Percentiles rank a stretch among this genome's conserved stretches.
Evolutionary conservation across 2,113 vertebrate genomes (phyloP).

Genomic region (Grammomys surdaster): DNA sequence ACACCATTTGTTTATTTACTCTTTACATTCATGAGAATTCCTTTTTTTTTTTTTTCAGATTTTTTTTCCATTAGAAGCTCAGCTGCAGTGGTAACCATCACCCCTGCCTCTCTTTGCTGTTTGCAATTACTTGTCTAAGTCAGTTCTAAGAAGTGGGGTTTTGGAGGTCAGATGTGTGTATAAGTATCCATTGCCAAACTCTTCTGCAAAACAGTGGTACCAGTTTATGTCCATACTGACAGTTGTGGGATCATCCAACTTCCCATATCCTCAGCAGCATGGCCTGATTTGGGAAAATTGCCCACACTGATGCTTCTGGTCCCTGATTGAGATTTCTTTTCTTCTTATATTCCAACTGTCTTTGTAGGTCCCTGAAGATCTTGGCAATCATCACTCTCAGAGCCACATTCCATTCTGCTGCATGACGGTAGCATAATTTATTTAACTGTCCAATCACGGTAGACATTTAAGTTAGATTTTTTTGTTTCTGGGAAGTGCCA

Average conservation of each 20-base stretch:
- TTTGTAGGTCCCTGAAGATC: conserved; percentile 42
- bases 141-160: not conserved
- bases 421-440: not conserved
- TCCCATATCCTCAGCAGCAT: not conserved
- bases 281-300: not conserved
- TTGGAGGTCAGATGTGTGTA: not conserved
- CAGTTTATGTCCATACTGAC: not conserved
- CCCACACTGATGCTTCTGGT: not conserved
- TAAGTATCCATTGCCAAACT: not conserved
- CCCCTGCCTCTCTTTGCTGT: rapidly evolving
- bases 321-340: not conserved
- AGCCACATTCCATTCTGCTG: not conserved
- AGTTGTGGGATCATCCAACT: not conserved
- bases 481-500: not conserved
- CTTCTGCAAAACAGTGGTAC: not conserved
- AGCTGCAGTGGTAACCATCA: not conserved
- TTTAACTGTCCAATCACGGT: not conserved
- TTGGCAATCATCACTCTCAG: not conserved
- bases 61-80: not conserved
- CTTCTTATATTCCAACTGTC: not conserved
- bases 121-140: not conserved
- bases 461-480: not conserved
- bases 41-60: not conserved
- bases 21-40: conserved; percentile 30
- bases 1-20: not conserved